Evolutionary conservation across 2,113 vertebrate genomes (phyloP).

Genomic region (Hylia prasina): DNA sequence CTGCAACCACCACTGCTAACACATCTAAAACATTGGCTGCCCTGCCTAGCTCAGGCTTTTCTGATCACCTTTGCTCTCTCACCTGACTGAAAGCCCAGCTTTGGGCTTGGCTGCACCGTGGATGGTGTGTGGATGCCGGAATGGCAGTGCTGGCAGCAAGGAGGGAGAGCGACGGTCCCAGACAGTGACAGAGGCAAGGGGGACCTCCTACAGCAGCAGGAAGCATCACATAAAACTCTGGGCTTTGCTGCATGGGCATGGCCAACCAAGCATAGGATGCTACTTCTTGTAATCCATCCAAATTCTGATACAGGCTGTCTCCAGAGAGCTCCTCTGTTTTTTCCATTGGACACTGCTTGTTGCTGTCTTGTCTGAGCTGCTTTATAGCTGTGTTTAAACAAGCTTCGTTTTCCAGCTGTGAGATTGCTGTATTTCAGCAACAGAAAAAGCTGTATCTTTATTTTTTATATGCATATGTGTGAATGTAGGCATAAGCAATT

Average conservation of each 20-base stretch:
- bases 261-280: not conserved
- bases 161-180: rapidly evolving
- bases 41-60: not conserved
- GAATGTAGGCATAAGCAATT: not conserved
- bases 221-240: not conserved
- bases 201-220: not conserved
- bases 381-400: not conserved
- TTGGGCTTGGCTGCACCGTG: not conserved
- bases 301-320: not conserved
- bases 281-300: not conserved
- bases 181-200: not conserved
- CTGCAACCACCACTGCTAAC: not conserved
- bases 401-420: not conserved
- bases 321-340: not conserved
- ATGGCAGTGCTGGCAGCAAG: not conserved
- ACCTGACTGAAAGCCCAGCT: not conserved
- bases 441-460: not conserved
- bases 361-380: not conserved
- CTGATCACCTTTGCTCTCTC: not conserved
- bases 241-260: not conserved
- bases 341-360: not conserved
- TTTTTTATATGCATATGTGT: not conserved
- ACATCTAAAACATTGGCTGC: not conserved
- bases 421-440: not conserved
- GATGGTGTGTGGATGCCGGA: not conserved